Evolutionary conservation across 2,888 invertebrate species (phyloP), one percentile per base, ranked within the genome.

Genomic region (Drosophila pegasa): DNA sequence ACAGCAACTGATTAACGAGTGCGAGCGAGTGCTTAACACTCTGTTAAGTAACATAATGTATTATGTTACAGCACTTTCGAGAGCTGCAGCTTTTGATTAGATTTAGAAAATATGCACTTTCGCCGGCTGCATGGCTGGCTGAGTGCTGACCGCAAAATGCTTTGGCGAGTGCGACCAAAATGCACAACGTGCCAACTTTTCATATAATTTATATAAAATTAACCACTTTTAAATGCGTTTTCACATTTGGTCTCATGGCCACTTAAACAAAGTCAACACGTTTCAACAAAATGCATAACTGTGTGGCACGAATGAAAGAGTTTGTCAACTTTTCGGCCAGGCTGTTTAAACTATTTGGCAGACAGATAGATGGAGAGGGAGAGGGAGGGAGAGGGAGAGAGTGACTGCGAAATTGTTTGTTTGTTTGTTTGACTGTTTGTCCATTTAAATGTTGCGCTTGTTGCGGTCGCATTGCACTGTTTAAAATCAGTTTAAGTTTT

Each of bases 401-500:
- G 8, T 33, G 31, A 48, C 61, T 51, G 31, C 14, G 55, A 51
- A 62, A 43, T 61, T 57, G 50, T 64, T 75, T 74, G 60, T 41
- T 70, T 33, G 29, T 31, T 31, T 48, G 48, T 31, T 48, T 48
- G 48, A 20, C 48, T 67, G 47, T 62, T 65, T 63, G 78, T 65
- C 64, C 74, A 62, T 71, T 70, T 84, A 51, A 80, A 84, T 83
- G 69, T 77, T 47, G 71, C 61, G 64, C 63, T 64, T 57, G 62
- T 72, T 83, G 76, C 72, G 87, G 84, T 68, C 48, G 66, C 50
- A 63, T 69, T 75, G 73, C 79, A 60, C 73, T 78, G 64, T 72
- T 84, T 78, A 63, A 87, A 83, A 83, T 87, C 83, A 65, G 87
- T 82, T 83, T 70, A 87, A 81, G 76, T 75, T 69, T 75, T 80